Conservation (phyloP, 1,140 invertebrate genomes). For the Drosophila obscura region DNA sequence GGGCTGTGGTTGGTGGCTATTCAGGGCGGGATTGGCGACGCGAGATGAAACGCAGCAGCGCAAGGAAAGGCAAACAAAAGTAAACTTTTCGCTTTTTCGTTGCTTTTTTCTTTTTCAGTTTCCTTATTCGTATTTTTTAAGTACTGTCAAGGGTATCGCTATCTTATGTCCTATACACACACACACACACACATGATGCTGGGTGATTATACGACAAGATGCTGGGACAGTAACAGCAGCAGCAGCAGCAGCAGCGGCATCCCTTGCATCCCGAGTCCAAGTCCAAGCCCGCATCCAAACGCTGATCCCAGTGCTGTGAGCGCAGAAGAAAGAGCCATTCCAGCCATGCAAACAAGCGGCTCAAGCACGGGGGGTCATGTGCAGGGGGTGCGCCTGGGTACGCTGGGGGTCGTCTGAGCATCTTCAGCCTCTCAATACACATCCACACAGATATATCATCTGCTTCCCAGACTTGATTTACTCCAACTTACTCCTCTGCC, state of each 20-base stretch:
- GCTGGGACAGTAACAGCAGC: conserved; percentile 5
- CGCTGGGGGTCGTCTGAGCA: no score
- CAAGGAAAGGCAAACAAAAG: conserved; percentile 62
- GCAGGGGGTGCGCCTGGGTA: not conserved
- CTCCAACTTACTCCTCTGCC: not conserved
- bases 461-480: not conserved
- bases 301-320: conserved; percentile 29
- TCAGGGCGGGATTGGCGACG: not conserved
- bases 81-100: conserved; percentile 55
- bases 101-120: conserved; percentile 15
- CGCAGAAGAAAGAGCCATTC: conserved; percentile 8
- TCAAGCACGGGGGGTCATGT: not conserved
- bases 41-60: not conserved
- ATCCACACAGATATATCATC: not conserved
- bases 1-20: not conserved
- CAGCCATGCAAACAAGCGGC: conserved; percentile 49
- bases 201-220: conserved; percentile 73
- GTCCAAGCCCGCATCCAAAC: conserved; percentile 16
- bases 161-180: conserved; percentile 62
- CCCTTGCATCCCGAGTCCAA: conserved; percentile 11
- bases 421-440: no score
- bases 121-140: conserved; percentile 59
- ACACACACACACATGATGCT: conserved; percentile 7
- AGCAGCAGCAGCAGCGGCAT: not conserved
- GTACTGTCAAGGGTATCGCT: conserved; percentile 81